These are phyloP conservation scores for Iphiclides podalirius DNA, from an alignment of 2,888 invertebrate genomes.

Conservation along the genomic window DNA sequence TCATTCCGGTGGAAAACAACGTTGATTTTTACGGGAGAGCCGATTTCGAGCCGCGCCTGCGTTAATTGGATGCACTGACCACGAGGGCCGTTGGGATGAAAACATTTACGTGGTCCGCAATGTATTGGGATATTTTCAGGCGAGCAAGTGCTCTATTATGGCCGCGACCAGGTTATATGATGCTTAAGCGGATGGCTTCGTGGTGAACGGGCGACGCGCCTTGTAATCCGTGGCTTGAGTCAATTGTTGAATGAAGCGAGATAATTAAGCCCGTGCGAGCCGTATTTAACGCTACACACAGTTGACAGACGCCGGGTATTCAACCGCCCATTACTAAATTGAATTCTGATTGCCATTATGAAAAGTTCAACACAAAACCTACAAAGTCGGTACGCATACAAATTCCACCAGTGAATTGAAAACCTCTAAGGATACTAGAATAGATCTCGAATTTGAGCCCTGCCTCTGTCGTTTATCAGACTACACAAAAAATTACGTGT, in stretches of 20 bases:
- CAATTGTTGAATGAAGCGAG: constrained; percentile 44
- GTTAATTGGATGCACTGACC: constrained; percentile 71
- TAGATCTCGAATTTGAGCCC: no score
- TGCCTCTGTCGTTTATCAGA: no score
- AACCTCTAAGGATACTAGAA: no score
- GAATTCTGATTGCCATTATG: constrained; percentile 14
- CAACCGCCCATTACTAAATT: constrained; percentile 20
- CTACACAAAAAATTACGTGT: no score
- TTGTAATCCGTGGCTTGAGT: constrained; percentile 47
- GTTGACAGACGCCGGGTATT: constrained; percentile 17
- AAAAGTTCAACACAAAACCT: neutral
- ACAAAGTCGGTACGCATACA: no score
- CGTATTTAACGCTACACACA: constrained; percentile 32
- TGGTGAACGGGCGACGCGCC: constrained; percentile 42
- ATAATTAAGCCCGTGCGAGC: constrained; percentile 45
- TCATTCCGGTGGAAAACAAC: constrained; percentile 42
- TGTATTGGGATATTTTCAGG: constrained; percentile 59
- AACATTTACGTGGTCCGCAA: constrained; percentile 57
- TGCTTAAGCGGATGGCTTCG: constrained; percentile 44
- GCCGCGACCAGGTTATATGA: constrained; percentile 35
- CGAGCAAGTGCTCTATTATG: constrained; percentile 40
- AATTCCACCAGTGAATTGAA: no score
- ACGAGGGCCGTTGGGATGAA: constrained; percentile 50
- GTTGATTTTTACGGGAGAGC: constrained; percentile 53
- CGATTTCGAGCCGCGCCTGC: constrained; percentile 45